Evolutionary conservation across 1,140 invertebrate genomes (phyloP), one percentile per base, ranked within the genome.

Genomic region (Polyergus mexicanus): DNA sequence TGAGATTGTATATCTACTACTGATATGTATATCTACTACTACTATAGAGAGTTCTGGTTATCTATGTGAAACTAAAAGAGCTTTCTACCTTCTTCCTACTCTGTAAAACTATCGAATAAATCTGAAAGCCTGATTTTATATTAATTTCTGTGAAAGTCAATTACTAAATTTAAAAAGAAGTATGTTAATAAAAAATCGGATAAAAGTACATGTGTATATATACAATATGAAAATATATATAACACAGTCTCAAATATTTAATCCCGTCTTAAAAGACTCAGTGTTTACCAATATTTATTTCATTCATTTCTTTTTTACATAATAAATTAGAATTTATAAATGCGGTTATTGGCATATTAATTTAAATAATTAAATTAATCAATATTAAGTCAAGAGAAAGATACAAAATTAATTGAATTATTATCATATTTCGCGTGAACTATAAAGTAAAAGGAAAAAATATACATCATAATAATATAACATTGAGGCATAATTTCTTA

Each of bases 71-170:
- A 77, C 19, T 63, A 1, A 10, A 32, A 47, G 13, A 44, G 44
- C 41, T 65, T 51, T 65, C n/a, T 51, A 32, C 1, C 13, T 65
- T 35, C 11, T 44, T 66, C 3, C n/a, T 22, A 68, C 13, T 80
- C 32, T 80, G 41, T 80, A 80, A 80, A 69, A 41, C 35, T 69
- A 58, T 3, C 16, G 5, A 80, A 80, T 69, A 69, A 80, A 80
- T 38, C 1, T 44, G 0, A 60, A 81, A n/a, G 3, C 8, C 25
- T 71, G 22, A 81, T 71, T 60, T 71, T 71, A 80, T 71, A 69
- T 80, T 69, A 69, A 68, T 58, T 69, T n/a, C 38, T 41, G 56
- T 25, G 32, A 56, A 69, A 25, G 16, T 80, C 13, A 25, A 69
- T 80, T 58, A 44, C 6, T 19, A 19, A 54, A 69, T 44, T 71